phyloP scores from a whole-genome alignment of 2,797 vertebrate genomes.

The Centropyge bicolor region DNA sequence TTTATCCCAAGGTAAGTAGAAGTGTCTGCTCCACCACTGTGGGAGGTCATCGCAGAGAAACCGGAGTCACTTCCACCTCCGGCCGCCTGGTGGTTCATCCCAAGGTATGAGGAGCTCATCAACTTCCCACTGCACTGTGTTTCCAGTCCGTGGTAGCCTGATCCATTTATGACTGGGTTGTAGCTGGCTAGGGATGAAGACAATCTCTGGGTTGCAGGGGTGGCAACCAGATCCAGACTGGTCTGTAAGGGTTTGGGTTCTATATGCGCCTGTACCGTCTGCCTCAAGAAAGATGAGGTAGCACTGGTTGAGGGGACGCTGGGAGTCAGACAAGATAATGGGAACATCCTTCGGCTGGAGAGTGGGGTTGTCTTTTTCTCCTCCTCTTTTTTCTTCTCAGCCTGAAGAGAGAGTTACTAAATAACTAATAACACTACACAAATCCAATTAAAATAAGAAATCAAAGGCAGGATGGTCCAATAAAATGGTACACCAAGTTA shows the following conservation, averaged over 20 bases:
- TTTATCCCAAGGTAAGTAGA: conserved; percentile 80
- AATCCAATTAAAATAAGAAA: conserved; percentile 17
- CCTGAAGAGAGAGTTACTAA: conserved; percentile 70
- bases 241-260: conserved; percentile 78
- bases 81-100: conserved; percentile 75
- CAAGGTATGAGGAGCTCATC: conserved; percentile 76
- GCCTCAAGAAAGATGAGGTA: conserved; percentile 86
- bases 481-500: conserved; percentile 25
- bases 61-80: conserved; percentile 73
- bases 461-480: conserved; percentile 5
- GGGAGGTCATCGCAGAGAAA: conserved; percentile 75
- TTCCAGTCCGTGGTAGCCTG: conserved; percentile 82
- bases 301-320: conserved; percentile 80
- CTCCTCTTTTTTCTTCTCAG: conserved; percentile 89
- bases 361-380: conserved; percentile 86
- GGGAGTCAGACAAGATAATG: conserved; percentile 86
- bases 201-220: conserved; percentile 73
- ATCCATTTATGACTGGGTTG: conserved; percentile 83
- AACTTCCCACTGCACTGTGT: conserved; percentile 73
- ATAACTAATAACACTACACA: conserved; percentile 45
- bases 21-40: conserved; percentile 75
- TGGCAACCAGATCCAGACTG: conserved; percentile 74
- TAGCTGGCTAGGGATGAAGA: conserved; percentile 79
- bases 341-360: conserved; percentile 86
- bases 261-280: conserved; percentile 84